phyloP scores from a whole-genome alignment of 2,888 invertebrate species.

The Dyspetes luteomarginatus region DNA sequence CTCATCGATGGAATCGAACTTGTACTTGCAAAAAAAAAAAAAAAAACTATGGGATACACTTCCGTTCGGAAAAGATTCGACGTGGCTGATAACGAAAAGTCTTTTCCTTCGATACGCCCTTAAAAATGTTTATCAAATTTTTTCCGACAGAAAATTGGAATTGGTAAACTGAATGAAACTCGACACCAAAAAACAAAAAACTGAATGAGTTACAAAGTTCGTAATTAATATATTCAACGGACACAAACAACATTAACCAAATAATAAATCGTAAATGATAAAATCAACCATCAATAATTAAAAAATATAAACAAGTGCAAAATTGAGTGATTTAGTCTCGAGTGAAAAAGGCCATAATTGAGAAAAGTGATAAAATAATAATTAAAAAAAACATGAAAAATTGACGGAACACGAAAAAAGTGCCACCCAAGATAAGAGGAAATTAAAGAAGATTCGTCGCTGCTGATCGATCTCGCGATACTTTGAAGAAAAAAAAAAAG shows the following conservation, averaged over 20 bases:
- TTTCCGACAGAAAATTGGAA: background rate
- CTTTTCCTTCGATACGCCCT: background rate
- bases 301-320: background rate
- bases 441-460: background rate
- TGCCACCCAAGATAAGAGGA: background rate
- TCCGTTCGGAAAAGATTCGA: background rate
- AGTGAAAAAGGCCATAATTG: too few species aligned
- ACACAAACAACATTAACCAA: too few species aligned
- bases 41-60: background rate
- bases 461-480: constrained; percentile 4
- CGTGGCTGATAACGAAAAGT: background rate
- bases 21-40: too few species aligned
- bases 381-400: background rate
- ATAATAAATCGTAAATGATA: background rate
- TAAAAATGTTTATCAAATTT: background rate
- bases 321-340: too few species aligned
- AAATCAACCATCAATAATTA: background rate
- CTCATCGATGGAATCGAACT: background rate
- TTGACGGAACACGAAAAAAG: background rate
- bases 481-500: constrained; percentile 5
- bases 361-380: background rate
- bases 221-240: too few species aligned
- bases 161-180: background rate
- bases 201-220: too few species aligned
- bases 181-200: background rate